Base-by-base conservation (phyloP, 1,140 invertebrate species). In the Ceratosolen fusciceps region DNA sequence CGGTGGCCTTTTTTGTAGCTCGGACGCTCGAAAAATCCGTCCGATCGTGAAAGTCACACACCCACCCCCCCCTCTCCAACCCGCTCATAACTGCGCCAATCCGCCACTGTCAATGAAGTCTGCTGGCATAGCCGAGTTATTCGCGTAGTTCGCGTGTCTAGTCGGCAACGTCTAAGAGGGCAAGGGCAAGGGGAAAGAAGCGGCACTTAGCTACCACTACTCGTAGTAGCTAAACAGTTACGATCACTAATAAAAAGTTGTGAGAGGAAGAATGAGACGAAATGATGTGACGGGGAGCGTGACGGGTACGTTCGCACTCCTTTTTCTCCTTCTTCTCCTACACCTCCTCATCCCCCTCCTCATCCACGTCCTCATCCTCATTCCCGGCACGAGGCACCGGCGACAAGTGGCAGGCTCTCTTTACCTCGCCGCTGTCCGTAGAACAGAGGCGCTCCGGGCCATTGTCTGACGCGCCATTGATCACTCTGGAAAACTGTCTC, bases 401-500 rank as follows among this genome's bases (percentile, higher is more conserved):
- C 43, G 49, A 62, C 73, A 75, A 80, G 68, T 54, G 79, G 67
- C 37, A 71, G n/a, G 31, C 79, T 56, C 47, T 47, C 39, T 56
- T 52, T 54, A 39, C 76, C 60, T 73, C 74, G n/a, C 58, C 60
- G 54, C 56, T 56, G 56, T 26, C 21, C 31, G 31, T 19, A 68
- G 71, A 74, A 74, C 62, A 77, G 68, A 73, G 77, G 24, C 70
- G 58, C 77, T 70, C 70, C 80, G 60, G 77, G 43, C 77, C 81
- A 85, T 84, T 85, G 84, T 86, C 80, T 80, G 65, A 39, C 68
- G n/a, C 52, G 72, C 79, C 83, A 81, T 83, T 77, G 83, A 84
- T 79, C 79, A 75, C 67, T 65, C 77, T 54, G 77, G 83, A 85
- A 84, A 84, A 83, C 62, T 77, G 67, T 43, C 67, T 26, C n/a